Percentiles rank a stretch among this genome's conserved stretches.
Conservation (phyloP, 2,888 invertebrate species). For the Cacoxenus indagator region DNA sequence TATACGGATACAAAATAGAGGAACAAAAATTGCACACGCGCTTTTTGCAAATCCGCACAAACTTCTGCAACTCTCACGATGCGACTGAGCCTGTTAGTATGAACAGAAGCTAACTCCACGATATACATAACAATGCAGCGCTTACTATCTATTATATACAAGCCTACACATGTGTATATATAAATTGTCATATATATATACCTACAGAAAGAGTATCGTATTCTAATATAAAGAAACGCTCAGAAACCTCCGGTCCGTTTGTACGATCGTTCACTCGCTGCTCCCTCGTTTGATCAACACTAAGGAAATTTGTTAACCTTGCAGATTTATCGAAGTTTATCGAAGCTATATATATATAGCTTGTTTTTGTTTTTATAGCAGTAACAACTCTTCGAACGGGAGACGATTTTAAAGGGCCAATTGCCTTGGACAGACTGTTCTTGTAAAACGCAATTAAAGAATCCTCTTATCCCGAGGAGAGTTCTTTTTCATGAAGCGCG, state of each 20-base stretch:
- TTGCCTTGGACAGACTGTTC: too few species aligned
- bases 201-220: conserved; percentile 18
- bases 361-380: too few species aligned
- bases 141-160: background rate
- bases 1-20: background rate
- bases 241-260: background rate
- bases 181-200: conserved; percentile 15
- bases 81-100: conserved; percentile 27
- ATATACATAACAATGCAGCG: background rate
- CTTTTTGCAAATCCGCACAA: background rate
- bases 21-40: background rate
- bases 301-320: conserved; percentile 7
- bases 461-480: too few species aligned
- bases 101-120: conserved; percentile 31
- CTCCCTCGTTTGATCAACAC: too few species aligned
- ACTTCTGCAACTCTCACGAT: background rate
- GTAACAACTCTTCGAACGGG: too few species aligned
- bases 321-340: conserved; percentile 4
- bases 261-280: background rate
- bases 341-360: background rate
- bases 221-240: conserved; percentile 26
- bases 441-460: too few species aligned
- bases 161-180: conserved; percentile 6
- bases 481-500: too few species aligned
- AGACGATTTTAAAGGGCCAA: too few species aligned